phyloP scores from a whole-genome alignment of 1,140 invertebrate species.

The Propsilocerus akamusi region DNA sequence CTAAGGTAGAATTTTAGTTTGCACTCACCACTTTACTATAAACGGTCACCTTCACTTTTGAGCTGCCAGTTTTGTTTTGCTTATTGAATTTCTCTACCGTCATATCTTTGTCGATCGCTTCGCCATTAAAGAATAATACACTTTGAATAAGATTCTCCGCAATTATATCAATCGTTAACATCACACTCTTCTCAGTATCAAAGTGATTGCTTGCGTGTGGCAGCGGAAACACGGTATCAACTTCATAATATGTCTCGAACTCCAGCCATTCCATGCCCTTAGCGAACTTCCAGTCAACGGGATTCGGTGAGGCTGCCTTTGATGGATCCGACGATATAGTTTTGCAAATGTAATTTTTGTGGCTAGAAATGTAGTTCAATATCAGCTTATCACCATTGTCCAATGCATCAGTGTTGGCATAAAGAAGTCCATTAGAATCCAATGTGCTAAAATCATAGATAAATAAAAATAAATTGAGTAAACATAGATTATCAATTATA shows the following conservation, averaged over 20 bases:
- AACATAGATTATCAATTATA: not conserved
- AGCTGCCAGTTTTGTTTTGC: not conserved
- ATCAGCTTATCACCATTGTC: not conserved
- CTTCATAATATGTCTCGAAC: slow-evolving; percentile 18
- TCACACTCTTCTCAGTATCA: slow-evolving; percentile 21
- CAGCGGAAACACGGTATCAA: slow-evolving; percentile 20
- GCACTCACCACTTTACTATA: not conserved
- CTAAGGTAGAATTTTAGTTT: not conserved
- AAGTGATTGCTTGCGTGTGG: slow-evolving; percentile 11
- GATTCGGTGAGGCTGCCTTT: slow-evolving; percentile 16
- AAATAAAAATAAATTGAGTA: not conserved
- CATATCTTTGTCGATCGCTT: not conserved
- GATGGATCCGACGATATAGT: not conserved
- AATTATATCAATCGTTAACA: slow-evolving; percentile 8
- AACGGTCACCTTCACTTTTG: not conserved
- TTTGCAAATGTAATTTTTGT: not conserved
- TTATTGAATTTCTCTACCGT: not conserved
- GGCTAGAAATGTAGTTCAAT: not conserved
- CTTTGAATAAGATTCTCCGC: not conserved
- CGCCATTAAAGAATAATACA: slow-evolving; percentile 1
- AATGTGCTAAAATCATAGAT: not conserved
- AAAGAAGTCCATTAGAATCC: not conserved
- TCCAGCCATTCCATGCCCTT: slow-evolving; percentile 19
- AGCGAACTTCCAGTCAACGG: slow-evolving; percentile 18
- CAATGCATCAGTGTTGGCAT: not conserved